phyloP scores from a whole-genome alignment of 2,888 invertebrate genomes.

The Spialia ferax region DNA sequence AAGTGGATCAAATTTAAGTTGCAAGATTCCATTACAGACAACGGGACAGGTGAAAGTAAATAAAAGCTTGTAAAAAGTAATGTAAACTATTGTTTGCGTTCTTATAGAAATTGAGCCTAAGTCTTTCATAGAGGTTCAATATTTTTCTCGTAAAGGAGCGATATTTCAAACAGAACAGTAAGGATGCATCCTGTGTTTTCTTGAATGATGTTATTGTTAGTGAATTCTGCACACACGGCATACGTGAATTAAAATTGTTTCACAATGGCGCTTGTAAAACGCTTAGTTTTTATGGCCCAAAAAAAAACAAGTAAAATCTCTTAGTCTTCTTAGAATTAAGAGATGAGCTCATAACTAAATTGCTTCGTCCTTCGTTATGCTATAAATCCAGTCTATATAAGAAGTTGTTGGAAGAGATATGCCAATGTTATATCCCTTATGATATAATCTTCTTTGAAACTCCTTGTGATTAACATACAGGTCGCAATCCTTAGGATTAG shows the following conservation, averaged over 20 bases:
- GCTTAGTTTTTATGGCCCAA: too few relatives aligned
- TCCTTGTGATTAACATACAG: background rate
- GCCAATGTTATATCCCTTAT: slow-evolving; percentile 11
- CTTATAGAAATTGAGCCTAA: slow-evolving; percentile 6
- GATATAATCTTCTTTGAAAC: background rate
- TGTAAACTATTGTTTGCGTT: too few relatives aligned
- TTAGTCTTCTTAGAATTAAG: too few relatives aligned
- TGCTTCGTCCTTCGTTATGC: background rate
- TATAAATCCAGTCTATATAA: slow-evolving; percentile 23
- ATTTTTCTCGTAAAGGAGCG: slow-evolving; percentile 10
- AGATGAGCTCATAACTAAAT: too few relatives aligned
- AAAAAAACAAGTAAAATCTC: too few relatives aligned
- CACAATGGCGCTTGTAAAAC: slow-evolving; percentile 20
- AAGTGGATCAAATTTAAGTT: too few relatives aligned
- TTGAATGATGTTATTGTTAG: slow-evolving; percentile 36
- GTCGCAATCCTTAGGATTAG: background rate
- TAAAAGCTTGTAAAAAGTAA: too few relatives aligned
- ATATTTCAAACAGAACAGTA: slow-evolving; percentile 27
- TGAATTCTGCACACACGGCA: slow-evolving; percentile 37
- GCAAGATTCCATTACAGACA: too few relatives aligned
- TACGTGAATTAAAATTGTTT: slow-evolving; percentile 17
- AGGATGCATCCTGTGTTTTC: slow-evolving; percentile 33
- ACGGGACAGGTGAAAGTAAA: too few relatives aligned
- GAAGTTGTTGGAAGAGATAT: slow-evolving; percentile 17
- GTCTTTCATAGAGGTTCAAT: background rate